Evolutionary conservation across 2,888 invertebrate genomes (phyloP).

Genomic region (Lasioglossum oenotherae): DNA sequence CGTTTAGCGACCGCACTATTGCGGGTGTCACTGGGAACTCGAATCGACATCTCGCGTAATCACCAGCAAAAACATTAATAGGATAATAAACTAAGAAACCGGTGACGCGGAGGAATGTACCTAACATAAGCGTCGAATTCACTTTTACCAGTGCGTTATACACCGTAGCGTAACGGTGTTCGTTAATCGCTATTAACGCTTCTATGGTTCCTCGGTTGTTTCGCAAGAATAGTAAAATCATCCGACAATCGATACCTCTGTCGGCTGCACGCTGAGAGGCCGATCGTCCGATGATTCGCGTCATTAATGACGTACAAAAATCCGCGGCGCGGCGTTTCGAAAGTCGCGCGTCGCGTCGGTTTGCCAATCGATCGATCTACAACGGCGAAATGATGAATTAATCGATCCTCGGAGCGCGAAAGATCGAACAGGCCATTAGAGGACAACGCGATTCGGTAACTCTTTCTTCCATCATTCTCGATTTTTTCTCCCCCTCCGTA

Average conservation of each 20-base stretch:
- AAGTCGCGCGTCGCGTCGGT: conserved; percentile 13
- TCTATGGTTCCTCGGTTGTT: conserved; percentile 14
- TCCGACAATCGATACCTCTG: not conserved
- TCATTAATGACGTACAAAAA: conserved; percentile 2
- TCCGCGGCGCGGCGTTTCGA: conserved; percentile 9
- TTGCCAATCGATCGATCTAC: conserved; percentile 28
- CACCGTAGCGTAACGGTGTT: not conserved
- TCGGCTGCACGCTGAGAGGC: not conserved
- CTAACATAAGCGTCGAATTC: not conserved
- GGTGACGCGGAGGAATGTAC: conserved; percentile 18
- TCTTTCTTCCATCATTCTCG: not conserved
- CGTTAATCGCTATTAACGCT: conserved; percentile 3
- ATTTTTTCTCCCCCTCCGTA: not conserved
- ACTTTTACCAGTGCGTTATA: not conserved
- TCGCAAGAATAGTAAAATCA: conserved; percentile 34
- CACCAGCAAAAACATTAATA: conserved; percentile 25
- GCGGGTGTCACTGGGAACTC: not conserved
- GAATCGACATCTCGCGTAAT: conserved; percentile 7
- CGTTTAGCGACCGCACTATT: not conserved
- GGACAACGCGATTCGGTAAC: not conserved
- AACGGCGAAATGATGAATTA: conserved; percentile 16
- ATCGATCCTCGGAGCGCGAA: not conserved
- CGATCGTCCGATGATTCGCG: conserved; percentile 11
- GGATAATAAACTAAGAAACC: conserved; percentile 26
- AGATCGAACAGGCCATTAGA: not conserved